Conservation (phyloP, 2,113 vertebrate species). For the Tonatia bakeri region DNA sequence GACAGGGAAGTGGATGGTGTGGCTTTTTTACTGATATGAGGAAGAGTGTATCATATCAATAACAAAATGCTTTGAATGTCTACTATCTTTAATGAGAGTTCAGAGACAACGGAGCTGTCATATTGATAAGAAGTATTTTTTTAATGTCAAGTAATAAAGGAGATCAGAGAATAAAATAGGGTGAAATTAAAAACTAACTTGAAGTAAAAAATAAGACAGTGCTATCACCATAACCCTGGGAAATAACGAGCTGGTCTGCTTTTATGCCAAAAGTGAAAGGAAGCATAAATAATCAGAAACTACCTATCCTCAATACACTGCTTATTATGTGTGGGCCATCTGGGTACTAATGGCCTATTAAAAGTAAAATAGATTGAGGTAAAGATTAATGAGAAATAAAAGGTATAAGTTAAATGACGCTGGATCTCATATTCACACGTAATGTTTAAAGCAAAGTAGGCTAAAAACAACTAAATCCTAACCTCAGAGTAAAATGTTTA, state of each 20-base stretch:
- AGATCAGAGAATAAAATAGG: background rate
- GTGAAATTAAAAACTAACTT: slow-evolving; percentile 4
- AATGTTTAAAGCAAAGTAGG: background rate
- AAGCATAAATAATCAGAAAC: background rate
- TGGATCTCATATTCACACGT: background rate
- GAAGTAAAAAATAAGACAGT: background rate
- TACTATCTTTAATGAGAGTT: background rate
- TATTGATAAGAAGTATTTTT: background rate
- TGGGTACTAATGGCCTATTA: background rate
- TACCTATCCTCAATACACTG: background rate
- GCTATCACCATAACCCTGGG: too few relatives aligned
- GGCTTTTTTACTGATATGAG: background rate
- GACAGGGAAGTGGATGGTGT: background rate
- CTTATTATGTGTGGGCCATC: background rate
- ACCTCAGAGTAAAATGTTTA: background rate
- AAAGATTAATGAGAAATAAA: background rate
- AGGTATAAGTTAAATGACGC: background rate
- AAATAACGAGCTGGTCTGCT: background rate
- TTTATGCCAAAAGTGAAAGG: background rate
- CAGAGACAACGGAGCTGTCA: background rate
- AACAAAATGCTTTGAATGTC: background rate
- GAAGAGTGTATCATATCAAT: background rate
- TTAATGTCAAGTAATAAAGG: background rate
- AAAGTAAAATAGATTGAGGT: background rate
- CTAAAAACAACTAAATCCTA: background rate